A percentile compares a stretch with the other conserved stretches of the same genome.
Conservation (phyloP, 2,113 vertebrate genomes). For the Picathartes gymnocephalus region DNA sequence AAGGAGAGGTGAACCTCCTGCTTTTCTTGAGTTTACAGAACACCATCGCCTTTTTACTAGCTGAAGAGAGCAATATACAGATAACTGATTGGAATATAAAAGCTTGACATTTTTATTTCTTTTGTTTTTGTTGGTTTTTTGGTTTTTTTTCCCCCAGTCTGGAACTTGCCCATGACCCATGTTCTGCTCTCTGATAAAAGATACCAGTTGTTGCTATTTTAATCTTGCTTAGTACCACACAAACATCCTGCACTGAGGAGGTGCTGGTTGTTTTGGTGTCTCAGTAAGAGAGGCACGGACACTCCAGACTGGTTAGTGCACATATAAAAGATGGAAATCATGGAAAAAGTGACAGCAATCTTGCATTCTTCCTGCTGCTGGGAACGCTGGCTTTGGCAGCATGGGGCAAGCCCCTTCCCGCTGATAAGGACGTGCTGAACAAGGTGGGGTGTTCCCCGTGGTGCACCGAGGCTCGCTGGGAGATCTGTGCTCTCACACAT, state of each 20-base stretch:
- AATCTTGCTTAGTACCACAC: neutral
- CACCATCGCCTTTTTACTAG: neutral
- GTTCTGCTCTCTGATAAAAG: neutral
- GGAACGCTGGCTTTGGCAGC: neutral
- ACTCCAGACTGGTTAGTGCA: neutral
- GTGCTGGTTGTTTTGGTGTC: neutral
- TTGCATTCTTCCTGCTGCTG: neutral
- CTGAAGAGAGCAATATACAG: neutral
- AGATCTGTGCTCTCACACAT: neutral
- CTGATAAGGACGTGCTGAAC: neutral
- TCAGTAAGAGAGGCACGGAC: accelerated
- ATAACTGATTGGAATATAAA: neutral
- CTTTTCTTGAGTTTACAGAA: neutral
- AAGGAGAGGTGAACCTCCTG: neutral
- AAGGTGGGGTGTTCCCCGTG: neutral
- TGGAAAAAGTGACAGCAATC: neutral
- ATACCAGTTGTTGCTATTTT: neutral
- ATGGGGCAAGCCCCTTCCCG: accelerated
- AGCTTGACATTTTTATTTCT: neutral
- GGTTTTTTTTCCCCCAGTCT: neutral
- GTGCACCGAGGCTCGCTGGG: neutral
- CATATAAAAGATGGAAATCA: neutral
- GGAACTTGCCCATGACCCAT: neutral
- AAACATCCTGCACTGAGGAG: neutral
- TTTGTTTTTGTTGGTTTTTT: neutral